phyloP scores from a whole-genome alignment of 2,797 vertebrate genomes.

The Enteromius fasciolatus region DNA sequence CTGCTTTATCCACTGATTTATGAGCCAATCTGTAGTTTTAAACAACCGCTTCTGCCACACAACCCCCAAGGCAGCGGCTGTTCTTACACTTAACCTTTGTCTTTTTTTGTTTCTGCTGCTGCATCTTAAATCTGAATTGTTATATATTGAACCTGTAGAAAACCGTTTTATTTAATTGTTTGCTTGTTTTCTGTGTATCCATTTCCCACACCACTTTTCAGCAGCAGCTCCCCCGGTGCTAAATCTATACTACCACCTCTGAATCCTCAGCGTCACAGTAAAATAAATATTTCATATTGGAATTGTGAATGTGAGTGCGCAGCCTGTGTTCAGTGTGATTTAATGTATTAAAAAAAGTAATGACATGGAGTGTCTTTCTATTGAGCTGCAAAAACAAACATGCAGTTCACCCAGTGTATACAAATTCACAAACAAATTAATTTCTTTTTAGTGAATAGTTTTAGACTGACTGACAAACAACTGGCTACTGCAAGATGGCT shows the following conservation, averaged over 20 bases:
- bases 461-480: neutral
- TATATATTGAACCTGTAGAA: too few species aligned
- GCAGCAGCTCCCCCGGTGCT: neutral
- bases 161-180: constrained; percentile 14
- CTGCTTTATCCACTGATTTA: constrained; percentile 8
- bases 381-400: neutral
- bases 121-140: neutral
- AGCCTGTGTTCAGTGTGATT: neutral
- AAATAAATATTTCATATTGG: neutral
- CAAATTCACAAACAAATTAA: neutral
- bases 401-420: neutral
- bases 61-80: neutral
- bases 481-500: neutral
- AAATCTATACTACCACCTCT: neutral
- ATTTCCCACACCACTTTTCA: neutral
- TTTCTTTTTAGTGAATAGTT: neutral
- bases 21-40: constrained; percentile 30
- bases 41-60: constrained; percentile 22
- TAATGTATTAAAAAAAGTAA: neutral
- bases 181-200: neutral
- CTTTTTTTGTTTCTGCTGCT: neutral
- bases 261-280: neutral
- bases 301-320: neutral
- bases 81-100: neutral
- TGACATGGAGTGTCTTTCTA: neutral